Conservation (phyloP, 2,888 invertebrate genomes). For the Sesamia inferens region DNA sequence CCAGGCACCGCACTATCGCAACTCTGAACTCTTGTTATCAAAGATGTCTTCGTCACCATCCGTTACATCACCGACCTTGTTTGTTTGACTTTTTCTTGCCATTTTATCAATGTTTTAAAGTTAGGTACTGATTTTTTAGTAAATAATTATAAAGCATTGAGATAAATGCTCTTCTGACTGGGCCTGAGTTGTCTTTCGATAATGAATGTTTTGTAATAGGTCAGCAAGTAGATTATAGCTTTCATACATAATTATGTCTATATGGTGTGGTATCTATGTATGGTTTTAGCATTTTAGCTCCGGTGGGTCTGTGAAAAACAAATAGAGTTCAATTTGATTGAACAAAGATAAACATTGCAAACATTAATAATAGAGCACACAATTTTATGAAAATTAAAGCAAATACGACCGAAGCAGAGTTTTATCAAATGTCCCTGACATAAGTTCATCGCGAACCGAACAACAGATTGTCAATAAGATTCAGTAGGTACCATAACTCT, state of each 20-base stretch:
- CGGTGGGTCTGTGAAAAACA: background rate
- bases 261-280: background rate
- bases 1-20: slow-evolving; percentile 68
- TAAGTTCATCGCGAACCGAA: slow-evolving; percentile 81
- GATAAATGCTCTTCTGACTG: slow-evolving; percentile 1
- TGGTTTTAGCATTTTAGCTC: background rate
- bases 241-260: background rate
- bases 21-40: slow-evolving; percentile 80
- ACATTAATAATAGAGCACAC: slow-evolving; percentile 44
- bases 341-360: slow-evolving; percentile 41
- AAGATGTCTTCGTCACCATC: slow-evolving; percentile 74
- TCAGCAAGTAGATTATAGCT: background rate
- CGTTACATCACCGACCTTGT: slow-evolving; percentile 88
- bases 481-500: slow-evolving; percentile 70
- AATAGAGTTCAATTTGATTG: slow-evolving; percentile 22
- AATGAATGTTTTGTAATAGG: background rate
- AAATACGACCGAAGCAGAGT: slow-evolving; percentile 71
- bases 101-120: slow-evolving; percentile 64
- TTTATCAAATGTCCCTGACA: slow-evolving; percentile 87
- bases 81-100: slow-evolving; percentile 81
- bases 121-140: slow-evolving; percentile 24
- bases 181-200: background rate
- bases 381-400: slow-evolving; percentile 75
- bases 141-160: slow-evolving; percentile 18
- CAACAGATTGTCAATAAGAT: slow-evolving; percentile 86